Evolutionary conservation across 2,797 vertebrate species (phyloP), one percentile per base, ranked within the genome.

Genomic region (Semotilus atromaculatus): DNA sequence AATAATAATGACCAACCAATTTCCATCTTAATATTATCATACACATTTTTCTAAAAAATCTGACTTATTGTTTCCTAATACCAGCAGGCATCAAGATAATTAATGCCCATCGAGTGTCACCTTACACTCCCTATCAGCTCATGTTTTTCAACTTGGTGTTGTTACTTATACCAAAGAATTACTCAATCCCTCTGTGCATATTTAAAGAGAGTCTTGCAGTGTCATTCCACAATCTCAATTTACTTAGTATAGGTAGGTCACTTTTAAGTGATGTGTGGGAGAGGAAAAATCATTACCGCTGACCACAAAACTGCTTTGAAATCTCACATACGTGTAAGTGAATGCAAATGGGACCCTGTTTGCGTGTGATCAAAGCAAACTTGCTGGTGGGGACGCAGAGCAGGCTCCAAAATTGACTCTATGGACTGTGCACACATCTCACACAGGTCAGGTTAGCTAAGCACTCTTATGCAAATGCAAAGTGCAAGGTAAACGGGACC

Each of bases 401-500:
- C 66, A 36, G 31, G 14, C 45, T 76, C 6, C n/a, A 5, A 83
- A 26, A 14, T 38, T 58, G 3, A 7, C 75, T 66, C 31, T 55
- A 38, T 26, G 31, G 11, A 9, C 13, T 19, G 19, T 36, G 64
- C 43, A 34, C 23, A 76, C 29, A 80, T 74, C 81, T 60, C 38
- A 31, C 10, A 26, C 75, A 83, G 91, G 91, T 36, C 90, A 89
- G 89, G 90, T 91, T 92, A 91, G 88, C 70, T 81, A 80, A 90
- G 92, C 86, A 89, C 62, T 85, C 87, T 91, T 85, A 91, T 87
- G 86, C 91, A 91, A 90, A 92, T 87, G 74, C 88, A 83, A 91
- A 90, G 88, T 82, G 72, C 79, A 85, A 67, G 76, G 86, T 85
- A 94, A 95, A 95, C 85, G 92, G 86, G 90, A 95, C 92, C 89